These are phyloP conservation scores for Tetragonula clypearis DNA, from an alignment of 1,140 invertebrate species.

Conservation along the genomic window DNA sequence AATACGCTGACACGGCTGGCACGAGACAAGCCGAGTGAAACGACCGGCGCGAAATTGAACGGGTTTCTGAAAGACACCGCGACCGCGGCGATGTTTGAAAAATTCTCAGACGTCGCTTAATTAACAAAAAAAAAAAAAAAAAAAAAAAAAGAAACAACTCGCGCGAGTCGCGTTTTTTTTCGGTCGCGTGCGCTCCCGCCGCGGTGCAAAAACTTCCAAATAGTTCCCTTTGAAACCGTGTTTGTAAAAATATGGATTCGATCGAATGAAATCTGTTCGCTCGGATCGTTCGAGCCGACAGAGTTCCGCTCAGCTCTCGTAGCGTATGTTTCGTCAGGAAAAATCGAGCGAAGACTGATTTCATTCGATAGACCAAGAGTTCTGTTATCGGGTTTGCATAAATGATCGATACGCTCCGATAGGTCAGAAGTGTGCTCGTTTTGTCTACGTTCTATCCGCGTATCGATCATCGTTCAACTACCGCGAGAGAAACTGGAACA, in stretches of 20 bases:
- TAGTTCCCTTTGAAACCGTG: background rate
- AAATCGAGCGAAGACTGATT: background rate
- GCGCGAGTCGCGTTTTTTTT: background rate
- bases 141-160: no score
- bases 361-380: background rate
- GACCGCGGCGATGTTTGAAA: background rate
- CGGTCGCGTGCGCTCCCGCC: background rate
- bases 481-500: constrained; percentile 2
- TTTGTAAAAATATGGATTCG: background rate
- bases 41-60: background rate
- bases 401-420: constrained; percentile 39
- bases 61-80: background rate
- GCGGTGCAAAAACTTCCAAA: background rate
- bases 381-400: constrained; percentile 23
- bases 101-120: background rate
- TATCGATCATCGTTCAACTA: constrained; percentile 29
- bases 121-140: background rate
- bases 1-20: background rate
- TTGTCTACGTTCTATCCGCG: constrained; percentile 23
- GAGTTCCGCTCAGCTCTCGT: background rate
- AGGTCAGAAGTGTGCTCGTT: constrained; percentile 18
- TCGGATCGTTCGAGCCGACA: background rate
- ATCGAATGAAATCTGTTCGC: background rate
- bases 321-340: background rate
- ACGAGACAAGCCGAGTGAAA: background rate